Evolutionary conservation across 1,140 invertebrate genomes (phyloP), one percentile per base, ranked within the genome.

Genomic region (Drosophila subpulchrella): DNA sequence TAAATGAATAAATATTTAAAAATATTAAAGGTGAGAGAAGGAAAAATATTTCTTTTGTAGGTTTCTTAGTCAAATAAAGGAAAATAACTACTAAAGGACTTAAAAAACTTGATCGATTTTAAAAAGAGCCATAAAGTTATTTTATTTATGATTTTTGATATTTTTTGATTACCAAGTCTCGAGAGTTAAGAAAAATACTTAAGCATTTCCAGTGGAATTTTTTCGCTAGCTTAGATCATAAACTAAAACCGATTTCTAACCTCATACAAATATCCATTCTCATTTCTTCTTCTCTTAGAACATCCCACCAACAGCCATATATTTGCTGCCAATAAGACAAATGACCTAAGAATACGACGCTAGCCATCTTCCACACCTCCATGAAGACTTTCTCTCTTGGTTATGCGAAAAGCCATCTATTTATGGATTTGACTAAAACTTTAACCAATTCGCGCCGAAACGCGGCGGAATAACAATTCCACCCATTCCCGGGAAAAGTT

Each of bases 381-480:
- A 30, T n/a, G n/a, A 13, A 8, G 6, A 32, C 15, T 30, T 72
- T 42, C 7, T 10, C 32, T 30, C 17, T 39, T 38, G 34, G 20
- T n/a, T 41, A 54, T 61, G 48, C 13, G n/a, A 34, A 59, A 59
- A 53, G 41, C 32, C 48, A 36, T 54, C 51, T 73, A 72, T 61
- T 72, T 73, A 73, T 73, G 70, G 56, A 54, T 73, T 60, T 53
- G 67, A 20, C 67, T 53, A 44, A 30, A 72, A 73, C 66, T 73
- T 75, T 63, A 62, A 74, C 62, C 39, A 75, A 56, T 72, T 47
- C 47, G 20, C 17, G 58, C 44, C 44, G 42, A 15, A 48, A 38
- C 65, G 36, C 38, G 42, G 8, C 27, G n/a, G 27, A 57, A 41
- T 71, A 71, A 71, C 65, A 41, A 71, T 41, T 20, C 5, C 6